Evolutionary conservation across 2,888 invertebrate species (phyloP).

Genomic region (Crepidodera aurea): DNA sequence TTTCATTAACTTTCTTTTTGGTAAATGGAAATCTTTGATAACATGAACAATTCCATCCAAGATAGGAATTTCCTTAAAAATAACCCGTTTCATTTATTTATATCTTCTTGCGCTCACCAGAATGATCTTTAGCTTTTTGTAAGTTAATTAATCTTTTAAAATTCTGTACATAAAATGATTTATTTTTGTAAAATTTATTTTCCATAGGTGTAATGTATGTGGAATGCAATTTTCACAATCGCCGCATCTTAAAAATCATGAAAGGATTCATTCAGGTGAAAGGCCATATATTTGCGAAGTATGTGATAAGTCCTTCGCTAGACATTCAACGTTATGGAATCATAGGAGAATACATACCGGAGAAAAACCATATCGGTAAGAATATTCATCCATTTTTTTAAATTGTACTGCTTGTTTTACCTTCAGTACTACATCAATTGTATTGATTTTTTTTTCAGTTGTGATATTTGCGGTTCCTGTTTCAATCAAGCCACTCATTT

Average conservation of each 20-base stretch:
- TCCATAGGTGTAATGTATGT: slow-evolving; percentile 81
- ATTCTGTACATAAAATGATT: too few species aligned
- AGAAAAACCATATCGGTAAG: slow-evolving; percentile 75
- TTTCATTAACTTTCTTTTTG: too few species aligned
- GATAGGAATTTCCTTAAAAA: too few species aligned
- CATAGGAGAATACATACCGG: slow-evolving; percentile 88
- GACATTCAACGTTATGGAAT: slow-evolving; percentile 89
- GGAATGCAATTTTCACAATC: slow-evolving; percentile 92
- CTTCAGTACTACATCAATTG: slow-evolving; percentile 15
- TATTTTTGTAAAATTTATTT: too few species aligned
- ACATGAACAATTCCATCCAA: too few species aligned
- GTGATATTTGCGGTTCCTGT: slow-evolving; percentile 87
- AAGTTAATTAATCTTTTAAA: too few species aligned
- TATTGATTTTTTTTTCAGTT: slow-evolving; percentile 62
- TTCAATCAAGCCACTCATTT: slow-evolving; percentile 90
- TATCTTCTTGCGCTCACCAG: too few species aligned
- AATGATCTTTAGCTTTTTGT: too few species aligned
- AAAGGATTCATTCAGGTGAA: slow-evolving; percentile 87
- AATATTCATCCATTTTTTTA: too few species aligned
- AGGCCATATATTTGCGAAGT: slow-evolving; percentile 89
- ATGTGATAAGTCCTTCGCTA: slow-evolving; percentile 87
- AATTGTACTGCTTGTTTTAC: not conserved
- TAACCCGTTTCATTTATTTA: too few species aligned
- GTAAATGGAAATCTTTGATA: too few species aligned
- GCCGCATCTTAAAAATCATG: slow-evolving; percentile 88